A percentile compares a stretch with the other conserved stretches of the same genome.
These are phyloP conservation scores for Oxyruncus cristatus DNA, from an alignment of 2,113 vertebrate species.

Conservation along the genomic window DNA sequence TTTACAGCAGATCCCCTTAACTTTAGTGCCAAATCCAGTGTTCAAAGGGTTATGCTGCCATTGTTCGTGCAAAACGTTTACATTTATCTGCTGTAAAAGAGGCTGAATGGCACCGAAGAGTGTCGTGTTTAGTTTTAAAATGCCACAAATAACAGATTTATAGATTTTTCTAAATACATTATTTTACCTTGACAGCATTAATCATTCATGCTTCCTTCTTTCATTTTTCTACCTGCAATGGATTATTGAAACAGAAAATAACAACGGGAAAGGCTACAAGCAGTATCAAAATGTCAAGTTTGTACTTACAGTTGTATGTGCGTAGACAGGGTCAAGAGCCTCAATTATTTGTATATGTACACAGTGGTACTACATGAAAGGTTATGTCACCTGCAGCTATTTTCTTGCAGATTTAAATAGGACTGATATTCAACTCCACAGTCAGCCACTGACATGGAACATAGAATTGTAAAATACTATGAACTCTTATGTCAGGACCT, in stretches of 20 bases:
- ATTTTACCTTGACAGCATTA: constrained; percentile 99
- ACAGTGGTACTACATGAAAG: constrained; percentile 92
- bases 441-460: constrained; percentile 87
- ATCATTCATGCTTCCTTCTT: constrained; percentile 97
- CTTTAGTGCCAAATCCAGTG: constrained; percentile 24
- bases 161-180: constrained; percentile 95
- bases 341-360: constrained; percentile 99
- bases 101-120: constrained; percentile 69
- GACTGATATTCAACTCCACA: constrained; percentile 80
- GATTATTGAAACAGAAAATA: constrained; percentile 99
- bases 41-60: constrained; percentile 20
- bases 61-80: constrained; percentile 41
- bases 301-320: constrained; percentile 97
- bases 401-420: constrained; percentile 90
- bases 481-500: constrained; percentile 78
- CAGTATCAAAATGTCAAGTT: constrained; percentile 99
- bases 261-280: constrained; percentile 90
- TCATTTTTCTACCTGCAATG: constrained; percentile 91
- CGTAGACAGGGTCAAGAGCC: constrained; percentile 98
- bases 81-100: constrained; percentile 75
- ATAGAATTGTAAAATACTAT: constrained; percentile 77
- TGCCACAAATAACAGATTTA: constrained; percentile 99
- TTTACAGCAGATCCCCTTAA: neutral
- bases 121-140: constrained; percentile 86
- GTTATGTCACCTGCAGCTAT: constrained; percentile 98